These are phyloP conservation scores for Brachionus rubens DNA, from an alignment of 1,140 invertebrate genomes.

Conservation along the genomic window DNA sequence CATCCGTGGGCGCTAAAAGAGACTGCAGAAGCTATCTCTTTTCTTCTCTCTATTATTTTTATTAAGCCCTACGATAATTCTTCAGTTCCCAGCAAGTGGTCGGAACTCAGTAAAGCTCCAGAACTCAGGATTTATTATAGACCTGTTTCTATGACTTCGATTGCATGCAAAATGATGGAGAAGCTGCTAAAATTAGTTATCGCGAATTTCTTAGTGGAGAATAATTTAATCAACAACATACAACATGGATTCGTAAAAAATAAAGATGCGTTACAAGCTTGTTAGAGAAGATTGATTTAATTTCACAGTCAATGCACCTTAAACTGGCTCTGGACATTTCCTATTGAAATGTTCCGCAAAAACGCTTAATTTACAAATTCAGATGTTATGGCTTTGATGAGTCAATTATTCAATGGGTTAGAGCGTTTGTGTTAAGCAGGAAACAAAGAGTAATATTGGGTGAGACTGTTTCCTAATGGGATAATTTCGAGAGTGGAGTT, in stretches of 20 bases:
- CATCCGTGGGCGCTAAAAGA: neutral
- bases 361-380: slow-evolving; percentile 45
- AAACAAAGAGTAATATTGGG: no score
- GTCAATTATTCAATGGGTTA: slow-evolving; percentile 46
- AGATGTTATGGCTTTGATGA: slow-evolving; percentile 27
- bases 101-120: neutral
- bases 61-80: neutral
- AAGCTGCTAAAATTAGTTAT: neutral
- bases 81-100: neutral
- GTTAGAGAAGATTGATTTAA: slow-evolving; percentile 46
- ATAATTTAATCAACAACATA: neutral
- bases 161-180: slow-evolving; percentile 25
- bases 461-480: slow-evolving; percentile 39
- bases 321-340: slow-evolving; percentile 38
- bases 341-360: slow-evolving; percentile 48
- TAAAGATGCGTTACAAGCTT: slow-evolving; percentile 26
- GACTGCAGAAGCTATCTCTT: neutral
- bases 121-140: slow-evolving; percentile 30
- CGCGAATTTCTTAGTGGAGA: neutral
- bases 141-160: slow-evolving; percentile 42
- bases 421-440: slow-evolving; percentile 44
- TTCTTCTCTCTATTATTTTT: slow-evolving; percentile 14
- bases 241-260: slow-evolving; percentile 28
- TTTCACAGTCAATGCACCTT: slow-evolving; percentile 23
- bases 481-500: slow-evolving; percentile 9